Conservation (phyloP, 2,888 invertebrate genomes). For the Branchipolynoe longqiensis region DNA sequence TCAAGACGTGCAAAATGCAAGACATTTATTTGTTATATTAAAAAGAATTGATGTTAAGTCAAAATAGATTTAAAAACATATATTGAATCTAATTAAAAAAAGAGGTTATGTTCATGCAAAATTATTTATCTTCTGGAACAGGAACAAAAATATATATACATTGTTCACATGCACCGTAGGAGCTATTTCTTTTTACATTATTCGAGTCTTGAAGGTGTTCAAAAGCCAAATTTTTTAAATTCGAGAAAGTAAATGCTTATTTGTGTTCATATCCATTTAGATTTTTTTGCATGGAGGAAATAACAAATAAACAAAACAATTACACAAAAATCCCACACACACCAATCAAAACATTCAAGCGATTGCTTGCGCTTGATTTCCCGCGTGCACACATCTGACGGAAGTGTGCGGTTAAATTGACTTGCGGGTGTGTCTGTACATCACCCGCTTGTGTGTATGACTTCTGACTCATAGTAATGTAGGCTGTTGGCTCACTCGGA, state of each 20-base stretch:
- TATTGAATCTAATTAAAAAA: slow-evolving; percentile 22
- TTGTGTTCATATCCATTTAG: no score
- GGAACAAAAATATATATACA: slow-evolving; percentile 36
- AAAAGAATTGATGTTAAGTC: no score
- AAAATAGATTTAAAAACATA: no score
- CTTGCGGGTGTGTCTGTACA: no score
- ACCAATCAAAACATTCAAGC: no score
- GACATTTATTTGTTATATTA: slow-evolving; percentile 19
- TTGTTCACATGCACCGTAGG: slow-evolving; percentile 47
- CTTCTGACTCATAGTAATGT: not conserved
- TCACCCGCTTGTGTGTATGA: no score
- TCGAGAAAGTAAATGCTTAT: no score
- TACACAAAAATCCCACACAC: no score
- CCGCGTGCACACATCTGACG: no score
- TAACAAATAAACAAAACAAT: no score
- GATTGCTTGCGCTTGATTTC: not conserved
- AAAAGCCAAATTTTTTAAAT: slow-evolving; percentile 16
- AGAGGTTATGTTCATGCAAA: slow-evolving; percentile 39
- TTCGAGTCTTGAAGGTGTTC: not conserved
- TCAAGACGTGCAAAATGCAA: slow-evolving; percentile 48
- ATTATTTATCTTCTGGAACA: slow-evolving; percentile 25
- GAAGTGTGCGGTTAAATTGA: no score
- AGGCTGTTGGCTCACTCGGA: slow-evolving; percentile 28
- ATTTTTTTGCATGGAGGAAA: no score
- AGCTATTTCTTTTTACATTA: slow-evolving; percentile 46